These are phyloP conservation scores for Oreochromis aureus DNA, from an alignment of 2,113 vertebrate genomes.

Conservation along the genomic window DNA sequence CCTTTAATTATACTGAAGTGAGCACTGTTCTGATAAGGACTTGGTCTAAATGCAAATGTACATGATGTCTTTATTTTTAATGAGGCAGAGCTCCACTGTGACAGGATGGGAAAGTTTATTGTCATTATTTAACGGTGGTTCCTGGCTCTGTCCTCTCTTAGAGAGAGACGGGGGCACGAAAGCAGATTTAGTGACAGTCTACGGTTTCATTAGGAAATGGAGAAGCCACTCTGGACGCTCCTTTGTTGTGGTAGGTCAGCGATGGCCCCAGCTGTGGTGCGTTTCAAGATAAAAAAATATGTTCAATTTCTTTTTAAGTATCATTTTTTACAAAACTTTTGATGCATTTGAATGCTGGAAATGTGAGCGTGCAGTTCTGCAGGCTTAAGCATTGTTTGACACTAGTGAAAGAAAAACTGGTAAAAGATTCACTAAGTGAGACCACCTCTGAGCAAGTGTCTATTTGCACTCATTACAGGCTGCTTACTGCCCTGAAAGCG, in stretches of 20 bases:
- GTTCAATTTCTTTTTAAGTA: neutral
- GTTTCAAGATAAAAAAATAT: neutral
- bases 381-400: neutral
- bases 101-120: conserved; percentile 50
- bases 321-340: neutral
- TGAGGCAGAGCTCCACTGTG: neutral
- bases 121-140: conserved; percentile 48
- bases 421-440: conserved; percentile 16
- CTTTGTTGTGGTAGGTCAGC: conserved; percentile 38
- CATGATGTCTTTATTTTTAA: neutral
- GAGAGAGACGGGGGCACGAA: conserved; percentile 10
- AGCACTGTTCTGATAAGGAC: neutral
- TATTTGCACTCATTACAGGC: neutral
- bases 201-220: conserved; percentile 60
- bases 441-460: neutral
- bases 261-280: neutral
- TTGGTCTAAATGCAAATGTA: conserved; percentile 28
- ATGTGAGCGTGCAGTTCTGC: neutral
- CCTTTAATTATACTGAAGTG: neutral
- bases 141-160: conserved; percentile 14
- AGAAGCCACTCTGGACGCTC: conserved; percentile 29
- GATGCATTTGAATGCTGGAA: neutral
- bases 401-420: neutral
- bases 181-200: conserved; percentile 61
- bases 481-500: neutral